Base-by-base conservation (phyloP, 1,140 invertebrate genomes). In the Plectrocnemia conspersa region DNA sequence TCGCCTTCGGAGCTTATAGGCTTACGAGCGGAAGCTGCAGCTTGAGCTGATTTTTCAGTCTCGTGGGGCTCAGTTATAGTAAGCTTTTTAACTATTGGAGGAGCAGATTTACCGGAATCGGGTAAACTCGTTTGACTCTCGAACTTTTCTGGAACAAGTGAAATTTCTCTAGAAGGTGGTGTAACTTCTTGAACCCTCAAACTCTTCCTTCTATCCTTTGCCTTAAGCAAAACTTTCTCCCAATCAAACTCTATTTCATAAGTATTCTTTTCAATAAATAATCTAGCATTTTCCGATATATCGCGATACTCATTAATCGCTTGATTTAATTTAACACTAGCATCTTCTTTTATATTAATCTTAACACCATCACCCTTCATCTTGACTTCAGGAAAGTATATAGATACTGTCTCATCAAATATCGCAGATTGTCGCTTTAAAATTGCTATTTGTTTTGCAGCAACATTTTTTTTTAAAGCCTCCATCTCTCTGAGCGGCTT, bases 351-450 rank as follows among this genome's bases (percentile, higher is more conserved):
- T 68, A 19, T 7, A 19, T 22, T 61, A n/a, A n/a, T n/a, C n/a
- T n/a, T n/a, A n/a, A n/a, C n/a, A n/a, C n/a, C n/a, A n/a, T n/a
- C n/a, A n/a, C n/a, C n/a, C n/a, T n/a, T n/a, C n/a, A n/a, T n/a
- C n/a, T n/a, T n/a, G n/a, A 71, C 72, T 64, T 76, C 74, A 3
- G 74, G 74, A 48, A 74, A 76, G 18, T 73, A 56, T 50, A 76
- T 73, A 10, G 73, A 70, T 22, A 75, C 71, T n/a, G 71, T 70
- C 32, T 75, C 74, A 56, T 73, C 72, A 56, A 76, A 76, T 50
- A 76, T 73, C 22, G 62, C 63, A 48, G 73, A 68, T 50, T 74
- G 72, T 54, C 71, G 70, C 60, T 73, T 73, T 68, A 76, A 71
- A 44, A 73, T 71, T 49, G 74, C 71, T n/a, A 72, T 55, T 70